These are phyloP conservation scores for Heliocidaris erythrogramma DNA, from an alignment of 35 echinoderm and acorn worm genomes.

Conservation along the genomic window DNA sequence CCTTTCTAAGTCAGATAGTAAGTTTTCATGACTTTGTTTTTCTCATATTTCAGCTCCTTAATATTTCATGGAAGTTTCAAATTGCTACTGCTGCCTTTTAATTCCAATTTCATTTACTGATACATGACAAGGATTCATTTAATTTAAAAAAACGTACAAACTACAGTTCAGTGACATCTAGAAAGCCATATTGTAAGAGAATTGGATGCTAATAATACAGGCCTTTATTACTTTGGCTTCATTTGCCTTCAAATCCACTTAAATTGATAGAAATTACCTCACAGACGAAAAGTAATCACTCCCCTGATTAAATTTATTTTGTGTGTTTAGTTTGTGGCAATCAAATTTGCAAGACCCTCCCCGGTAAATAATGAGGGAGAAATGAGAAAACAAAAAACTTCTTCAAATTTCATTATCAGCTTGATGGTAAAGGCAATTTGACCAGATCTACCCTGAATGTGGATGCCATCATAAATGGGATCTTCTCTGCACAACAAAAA, in stretches of 20 bases:
- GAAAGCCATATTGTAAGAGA: neutral
- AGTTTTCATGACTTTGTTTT: too few relatives aligned
- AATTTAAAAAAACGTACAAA: neutral
- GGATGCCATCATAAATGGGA: neutral
- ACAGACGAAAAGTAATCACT: neutral
- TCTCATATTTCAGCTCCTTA: neutral
- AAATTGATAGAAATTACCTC: conserved; percentile 10
- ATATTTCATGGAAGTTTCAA: neutral
- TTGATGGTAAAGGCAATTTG: neutral
- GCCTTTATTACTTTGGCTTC: neutral
- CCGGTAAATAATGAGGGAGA: neutral
- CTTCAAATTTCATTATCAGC: conserved; percentile 1
- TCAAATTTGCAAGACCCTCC: neutral
- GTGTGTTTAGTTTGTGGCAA: neutral
- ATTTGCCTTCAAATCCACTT: neutral
- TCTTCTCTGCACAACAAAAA: neutral
- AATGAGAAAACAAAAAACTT: neutral
- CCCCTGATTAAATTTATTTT: neutral
- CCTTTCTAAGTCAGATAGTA: too few relatives aligned
- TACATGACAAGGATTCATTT: too few relatives aligned
- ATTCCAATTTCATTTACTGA: neutral
- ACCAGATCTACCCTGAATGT: neutral
- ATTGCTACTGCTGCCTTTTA: neutral
- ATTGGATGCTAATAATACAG: neutral
- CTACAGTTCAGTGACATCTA: neutral